phyloP scores from a whole-genome alignment of 2,113 vertebrate genomes.

The Anas platyrhynchos region DNA sequence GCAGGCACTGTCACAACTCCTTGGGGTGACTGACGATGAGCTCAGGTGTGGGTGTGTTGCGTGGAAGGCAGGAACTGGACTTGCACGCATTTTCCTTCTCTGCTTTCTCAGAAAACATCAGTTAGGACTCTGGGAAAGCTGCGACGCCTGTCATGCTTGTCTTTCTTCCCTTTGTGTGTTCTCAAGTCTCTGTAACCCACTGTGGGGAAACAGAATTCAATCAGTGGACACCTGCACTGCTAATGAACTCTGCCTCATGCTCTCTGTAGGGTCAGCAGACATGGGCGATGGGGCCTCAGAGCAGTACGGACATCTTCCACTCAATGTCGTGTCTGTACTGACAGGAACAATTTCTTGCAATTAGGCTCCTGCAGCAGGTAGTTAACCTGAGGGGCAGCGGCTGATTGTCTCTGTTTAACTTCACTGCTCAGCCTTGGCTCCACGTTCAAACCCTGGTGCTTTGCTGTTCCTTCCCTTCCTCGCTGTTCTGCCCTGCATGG shows the following conservation, averaged over 20 bases:
- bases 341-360: conserved; percentile 46
- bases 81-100: neutral
- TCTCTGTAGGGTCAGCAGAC: neutral
- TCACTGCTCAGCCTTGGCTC: conserved; percentile 3
- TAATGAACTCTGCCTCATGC: conserved; percentile 27
- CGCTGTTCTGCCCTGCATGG: neutral
- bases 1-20: neutral
- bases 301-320: neutral
- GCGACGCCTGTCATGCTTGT: neutral
- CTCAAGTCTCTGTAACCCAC: neutral
- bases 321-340: neutral
- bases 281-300: neutral
- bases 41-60: neutral
- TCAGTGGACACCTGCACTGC: conserved; percentile 19
- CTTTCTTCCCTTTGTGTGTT: neutral
- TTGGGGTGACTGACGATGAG: neutral
- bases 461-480: neutral
- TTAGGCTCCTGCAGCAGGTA: conserved; percentile 63
- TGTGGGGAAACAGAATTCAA: conserved; percentile 30
- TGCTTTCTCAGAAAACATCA: neutral
- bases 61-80: neutral
- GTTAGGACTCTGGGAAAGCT: neutral
- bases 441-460: conserved; percentile 31
- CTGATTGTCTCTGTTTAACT: conserved; percentile 50
- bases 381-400: conserved; percentile 53